Base-by-base conservation (phyloP, 1,140 invertebrate species). In the Calliopsis andreniformis region DNA sequence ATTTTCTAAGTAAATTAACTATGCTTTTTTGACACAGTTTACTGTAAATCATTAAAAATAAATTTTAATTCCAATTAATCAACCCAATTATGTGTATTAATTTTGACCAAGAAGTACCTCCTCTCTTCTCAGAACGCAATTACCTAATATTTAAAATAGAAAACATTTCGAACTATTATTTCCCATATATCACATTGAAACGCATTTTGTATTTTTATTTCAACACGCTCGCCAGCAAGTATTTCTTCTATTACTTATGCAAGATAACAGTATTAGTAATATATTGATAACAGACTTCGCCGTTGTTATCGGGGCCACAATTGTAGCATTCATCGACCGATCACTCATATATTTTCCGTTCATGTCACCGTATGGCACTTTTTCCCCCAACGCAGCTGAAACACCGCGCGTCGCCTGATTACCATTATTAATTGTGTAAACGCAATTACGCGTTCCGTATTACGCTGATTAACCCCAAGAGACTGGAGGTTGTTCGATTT, bases 201-300 rank as follows among this genome's bases (percentile, higher is more conserved):
- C 12, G 32, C 20, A 47, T 35, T 47, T 23, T n/a, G 3, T 35
- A 32, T 55, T 47, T 49, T 59, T 59, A 18, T 18, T 16, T 3
- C 32, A 16, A 66, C 32, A 45, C 16, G 30, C 30, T 30, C 1
- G 28, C 42, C 2, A 23, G 23, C 4, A 67, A 75, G 47, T 63
- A 75, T 45, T 58, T 39, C 28, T 20, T 45, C 30, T 30, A 45
- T 75, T 75, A 67, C 30, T 67, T 75, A 47, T 45, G 51, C 62
- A 18, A 10, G 71, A 67, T 75, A 75, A 67, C 28, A 4, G 10
- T 28, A 64, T 66, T 73, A 66, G 62, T 73, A 45, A 66, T 56
- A 16, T 47, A 47, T 45, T 14, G 71, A 75, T 75, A 75, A 75
- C 62, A 20, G 51, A 35, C 32, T 53, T 25, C 3, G 32, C 42